These are phyloP conservation scores for Acrocephalus kingi DNA, from an alignment of 2,113 vertebrate genomes.

Conservation along the genomic window DNA sequence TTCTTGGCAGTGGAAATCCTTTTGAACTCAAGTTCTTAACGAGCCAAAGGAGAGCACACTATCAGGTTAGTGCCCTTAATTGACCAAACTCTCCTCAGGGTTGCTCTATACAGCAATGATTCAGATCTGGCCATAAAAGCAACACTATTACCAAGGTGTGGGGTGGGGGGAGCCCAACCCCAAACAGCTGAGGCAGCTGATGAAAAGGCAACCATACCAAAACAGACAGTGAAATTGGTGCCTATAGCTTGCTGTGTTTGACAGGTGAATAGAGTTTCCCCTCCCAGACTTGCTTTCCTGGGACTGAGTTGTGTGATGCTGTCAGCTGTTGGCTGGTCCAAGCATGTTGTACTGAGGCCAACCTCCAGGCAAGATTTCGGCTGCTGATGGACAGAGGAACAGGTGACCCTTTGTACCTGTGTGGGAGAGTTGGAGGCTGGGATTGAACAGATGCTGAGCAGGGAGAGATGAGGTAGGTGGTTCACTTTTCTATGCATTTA, in stretches of 20 bases:
- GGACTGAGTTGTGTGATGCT: neutral
- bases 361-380: neutral
- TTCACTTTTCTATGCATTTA: neutral
- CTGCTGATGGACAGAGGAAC: neutral
- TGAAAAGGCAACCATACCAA: neutral
- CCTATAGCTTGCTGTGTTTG: neutral
- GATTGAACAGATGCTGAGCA: neutral
- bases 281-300: neutral
- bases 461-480: rapidly evolving
- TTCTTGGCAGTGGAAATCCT: neutral
- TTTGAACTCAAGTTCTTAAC: neutral
- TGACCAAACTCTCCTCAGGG: neutral
- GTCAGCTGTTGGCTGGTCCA: neutral
- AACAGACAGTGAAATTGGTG: neutral
- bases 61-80: neutral
- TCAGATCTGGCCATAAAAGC: neutral
- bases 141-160: neutral
- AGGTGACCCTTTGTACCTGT: neutral
- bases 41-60: neutral
- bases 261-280: neutral
- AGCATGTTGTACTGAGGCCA: neutral
- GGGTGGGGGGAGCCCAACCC: neutral
- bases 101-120: neutral
- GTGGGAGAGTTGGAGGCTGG: neutral
- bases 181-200: neutral